These are phyloP conservation scores for Pachycephala philippinensis DNA, from an alignment of 2,113 vertebrate species.

Conservation along the genomic window DNA sequence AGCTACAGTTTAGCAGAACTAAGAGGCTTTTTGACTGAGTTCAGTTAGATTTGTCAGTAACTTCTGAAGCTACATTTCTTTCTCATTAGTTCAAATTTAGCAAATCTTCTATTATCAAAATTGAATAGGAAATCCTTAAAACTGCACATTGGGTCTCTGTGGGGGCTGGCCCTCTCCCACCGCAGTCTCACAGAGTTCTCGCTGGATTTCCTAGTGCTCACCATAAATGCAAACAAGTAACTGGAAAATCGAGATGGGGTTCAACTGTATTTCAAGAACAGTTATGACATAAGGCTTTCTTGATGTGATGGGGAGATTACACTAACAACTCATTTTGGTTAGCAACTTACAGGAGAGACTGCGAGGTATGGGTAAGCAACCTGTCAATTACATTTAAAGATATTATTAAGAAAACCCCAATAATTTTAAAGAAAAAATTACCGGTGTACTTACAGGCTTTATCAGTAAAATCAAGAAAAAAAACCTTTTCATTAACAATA, in stretches of 20 bases:
- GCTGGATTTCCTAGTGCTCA: neutral
- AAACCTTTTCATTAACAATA: neutral
- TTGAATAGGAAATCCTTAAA: neutral
- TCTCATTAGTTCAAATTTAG: neutral
- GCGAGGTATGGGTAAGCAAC: neutral
- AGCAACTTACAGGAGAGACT: neutral
- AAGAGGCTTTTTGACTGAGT: neutral
- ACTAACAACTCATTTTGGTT: neutral
- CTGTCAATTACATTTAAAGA: neutral
- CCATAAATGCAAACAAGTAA: neutral
- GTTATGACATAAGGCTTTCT: neutral
- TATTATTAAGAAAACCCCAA: neutral
- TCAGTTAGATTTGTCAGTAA: neutral
- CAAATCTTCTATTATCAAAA: neutral
- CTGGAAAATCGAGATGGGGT: neutral
- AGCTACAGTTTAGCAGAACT: neutral
- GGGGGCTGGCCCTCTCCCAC: neutral
- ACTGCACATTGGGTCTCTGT: neutral
- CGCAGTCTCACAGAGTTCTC: neutral
- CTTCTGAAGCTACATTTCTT: neutral
- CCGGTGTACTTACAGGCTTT: neutral
- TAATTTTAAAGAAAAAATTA: neutral
- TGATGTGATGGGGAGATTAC: neutral
- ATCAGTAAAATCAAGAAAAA: neutral
- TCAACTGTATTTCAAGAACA: conserved; percentile 5